Percentiles rank a stretch among this genome's conserved stretches.
These are phyloP conservation scores for Pemphredon lugubris DNA, from an alignment of 2,888 invertebrate genomes.

Conservation along the genomic window DNA sequence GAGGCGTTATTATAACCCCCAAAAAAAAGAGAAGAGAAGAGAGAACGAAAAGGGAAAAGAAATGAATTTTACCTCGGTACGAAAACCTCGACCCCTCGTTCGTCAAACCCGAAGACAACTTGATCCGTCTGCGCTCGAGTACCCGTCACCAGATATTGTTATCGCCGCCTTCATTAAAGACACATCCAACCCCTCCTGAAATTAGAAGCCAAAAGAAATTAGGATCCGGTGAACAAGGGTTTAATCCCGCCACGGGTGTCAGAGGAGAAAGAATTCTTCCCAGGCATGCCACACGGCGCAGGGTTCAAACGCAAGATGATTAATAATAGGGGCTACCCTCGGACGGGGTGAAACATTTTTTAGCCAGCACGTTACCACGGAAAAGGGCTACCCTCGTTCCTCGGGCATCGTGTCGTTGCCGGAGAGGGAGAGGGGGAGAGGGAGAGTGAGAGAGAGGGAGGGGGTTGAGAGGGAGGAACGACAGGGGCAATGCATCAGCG, in stretches of 20 bases:
- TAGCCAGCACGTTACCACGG: constrained; percentile 25
- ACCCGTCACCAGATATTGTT: constrained; percentile 7
- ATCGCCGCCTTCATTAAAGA: constrained; percentile 2
- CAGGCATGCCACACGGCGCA: background rate
- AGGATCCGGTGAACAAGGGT: background rate
- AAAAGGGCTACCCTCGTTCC: constrained; percentile 30
- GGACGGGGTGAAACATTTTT: constrained; percentile 40
- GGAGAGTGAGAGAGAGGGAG: constrained; percentile 27
- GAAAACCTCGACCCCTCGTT: too few relatives aligned
- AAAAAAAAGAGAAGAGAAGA: too few relatives aligned
- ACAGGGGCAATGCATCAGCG: constrained; percentile 71
- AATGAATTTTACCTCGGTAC: too few relatives aligned
- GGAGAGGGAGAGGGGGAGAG: constrained; percentile 32
- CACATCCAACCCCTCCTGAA: background rate
- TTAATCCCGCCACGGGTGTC: background rate
- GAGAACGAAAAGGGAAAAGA: too few relatives aligned
- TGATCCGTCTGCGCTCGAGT: too few relatives aligned
- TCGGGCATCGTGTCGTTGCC: constrained; percentile 39
- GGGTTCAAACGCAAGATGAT: constrained; percentile 39
- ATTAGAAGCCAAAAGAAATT: background rate
- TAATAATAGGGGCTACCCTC: constrained; percentile 28
- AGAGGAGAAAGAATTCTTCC: constrained; percentile 1
- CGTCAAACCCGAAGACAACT: too few relatives aligned
- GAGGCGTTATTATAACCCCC: too few relatives aligned
- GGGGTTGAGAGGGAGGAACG: constrained; percentile 37